phyloP scores from a whole-genome alignment of 2,888 invertebrate genomes.

The Dichetophora obliterata region DNA sequence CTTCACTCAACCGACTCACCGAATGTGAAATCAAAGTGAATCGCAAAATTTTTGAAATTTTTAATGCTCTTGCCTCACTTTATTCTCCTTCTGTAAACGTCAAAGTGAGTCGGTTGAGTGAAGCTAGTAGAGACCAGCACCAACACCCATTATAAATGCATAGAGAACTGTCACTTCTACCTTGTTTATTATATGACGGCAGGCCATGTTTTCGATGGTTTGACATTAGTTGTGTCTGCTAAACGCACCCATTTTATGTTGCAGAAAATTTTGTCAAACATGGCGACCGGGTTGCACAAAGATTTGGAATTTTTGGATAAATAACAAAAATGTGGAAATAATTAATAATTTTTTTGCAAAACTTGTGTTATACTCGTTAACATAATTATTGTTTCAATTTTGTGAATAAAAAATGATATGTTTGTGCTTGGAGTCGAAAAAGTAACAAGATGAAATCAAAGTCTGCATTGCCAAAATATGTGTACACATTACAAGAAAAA shows the following conservation, averaged over 20 bases:
- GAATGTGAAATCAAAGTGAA: no score
- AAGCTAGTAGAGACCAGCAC: no score
- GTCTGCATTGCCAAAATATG: constrained; percentile 30
- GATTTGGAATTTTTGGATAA: constrained; percentile 1
- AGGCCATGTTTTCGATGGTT: no score
- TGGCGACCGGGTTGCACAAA: constrained; percentile 50
- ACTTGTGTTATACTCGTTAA: neutral
- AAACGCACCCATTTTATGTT: constrained; percentile 10
- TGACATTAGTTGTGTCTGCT: no score
- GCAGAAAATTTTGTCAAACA: constrained; percentile 49
- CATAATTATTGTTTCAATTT: neutral
- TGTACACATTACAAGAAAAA: constrained; percentile 28
- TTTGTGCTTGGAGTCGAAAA: neutral
- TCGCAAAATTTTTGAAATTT: no score
- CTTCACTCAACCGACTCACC: no score
- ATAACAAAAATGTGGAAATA: constrained; percentile 27
- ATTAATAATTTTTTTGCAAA: neutral
- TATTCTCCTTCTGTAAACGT: no score
- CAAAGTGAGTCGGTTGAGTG: no score
- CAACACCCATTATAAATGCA: no score
- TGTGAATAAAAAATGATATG: neutral
- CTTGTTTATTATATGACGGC: no score
- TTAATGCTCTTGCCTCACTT: no score
- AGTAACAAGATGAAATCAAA: neutral
- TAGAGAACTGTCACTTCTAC: no score